Percentiles rank a stretch among this genome's conserved stretches.
phyloP scores from a whole-genome alignment of 1,140 invertebrate genomes.

The Eumeta japonica region DNA sequence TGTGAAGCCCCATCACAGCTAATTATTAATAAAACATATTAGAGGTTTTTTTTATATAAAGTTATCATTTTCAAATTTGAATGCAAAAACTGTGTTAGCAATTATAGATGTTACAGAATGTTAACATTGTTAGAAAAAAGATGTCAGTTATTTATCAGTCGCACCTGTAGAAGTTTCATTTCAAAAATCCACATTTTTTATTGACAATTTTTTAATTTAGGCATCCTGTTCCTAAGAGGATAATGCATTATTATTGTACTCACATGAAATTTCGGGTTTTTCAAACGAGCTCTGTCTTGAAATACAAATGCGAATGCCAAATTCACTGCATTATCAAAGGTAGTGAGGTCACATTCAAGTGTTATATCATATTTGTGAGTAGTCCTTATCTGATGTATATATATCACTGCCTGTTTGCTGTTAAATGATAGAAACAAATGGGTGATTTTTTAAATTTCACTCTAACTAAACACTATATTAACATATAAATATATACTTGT shows the following conservation, averaged over 20 bases:
- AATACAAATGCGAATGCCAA: conserved; percentile 40
- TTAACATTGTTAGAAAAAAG: too few relatives aligned
- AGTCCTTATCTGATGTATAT: conserved; percentile 19
- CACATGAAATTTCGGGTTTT: conserved; percentile 21
- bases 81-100: too few relatives aligned
- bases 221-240: not conserved
- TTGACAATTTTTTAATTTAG: not conserved
- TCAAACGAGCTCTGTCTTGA: conserved; percentile 31
- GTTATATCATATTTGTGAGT: conserved; percentile 14
- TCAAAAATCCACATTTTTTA: not conserved
- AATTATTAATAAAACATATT: too few relatives aligned
- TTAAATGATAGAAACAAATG: conserved; percentile 4
- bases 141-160: too few relatives aligned
- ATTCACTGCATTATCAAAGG: conserved; percentile 34
- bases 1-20: too few relatives aligned
- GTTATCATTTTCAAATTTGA: too few relatives aligned
- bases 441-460: not conserved
- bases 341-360: conserved; percentile 30
- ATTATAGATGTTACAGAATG: too few relatives aligned
- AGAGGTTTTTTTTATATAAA: too few relatives aligned
- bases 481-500: conserved; percentile 32
- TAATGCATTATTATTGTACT: conserved; percentile 3
- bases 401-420: conserved; percentile 37
- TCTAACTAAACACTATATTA: not conserved
- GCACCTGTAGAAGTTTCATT: not conserved